Evolutionary conservation across 2,888 invertebrate species (phyloP), one percentile per base, ranked within the genome.

Genomic region (Sphaerophoria rueppellii): DNA sequence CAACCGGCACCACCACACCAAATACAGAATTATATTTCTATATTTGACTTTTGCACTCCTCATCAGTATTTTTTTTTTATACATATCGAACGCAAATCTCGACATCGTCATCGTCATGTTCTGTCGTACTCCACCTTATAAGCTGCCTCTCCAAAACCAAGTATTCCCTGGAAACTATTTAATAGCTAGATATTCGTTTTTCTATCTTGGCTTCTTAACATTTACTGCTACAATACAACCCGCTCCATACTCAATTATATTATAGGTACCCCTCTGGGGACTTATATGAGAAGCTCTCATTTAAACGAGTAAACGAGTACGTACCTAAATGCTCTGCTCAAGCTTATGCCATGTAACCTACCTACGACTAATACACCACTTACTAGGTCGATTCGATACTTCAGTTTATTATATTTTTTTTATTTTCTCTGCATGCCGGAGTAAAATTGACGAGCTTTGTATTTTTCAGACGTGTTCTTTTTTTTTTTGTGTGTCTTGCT

Each of bases 341-440:
- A 7, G 40, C 9, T 43, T 9, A 43, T 43, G 7, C 16, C 16
- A 50, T 50, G 16, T 14, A 46, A 40, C 40, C 6, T 7, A 40
- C 43, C 6, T 43, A 43, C 52, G 24, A 37, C 37, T 37, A 37
- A 11, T 54, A 82, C 61, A 74, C 75, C 60, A 72, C 81, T 83
- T 76, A 72, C 81, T 83, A 76, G 83, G 83, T 83, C 83, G 83
- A 83, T 83, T 72, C 83, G 83, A 79, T 79, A 83, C 83, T 79
- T 79, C 71, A 83, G 83, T 57, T 79, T 67, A 75, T 24, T 24
- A 24, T 24, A 2, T 24, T 24, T 24, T 24, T 24, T 24, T 24
- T n/a, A n/a, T n/a, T 24, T 24, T 24, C 24, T 24, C 24, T 24
- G 24, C 24, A 24, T 67, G 83, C 61, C 50, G 75, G 79, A 79